Conservation (phyloP, 2,888 invertebrate species). For the Rapana venosa region DNA sequence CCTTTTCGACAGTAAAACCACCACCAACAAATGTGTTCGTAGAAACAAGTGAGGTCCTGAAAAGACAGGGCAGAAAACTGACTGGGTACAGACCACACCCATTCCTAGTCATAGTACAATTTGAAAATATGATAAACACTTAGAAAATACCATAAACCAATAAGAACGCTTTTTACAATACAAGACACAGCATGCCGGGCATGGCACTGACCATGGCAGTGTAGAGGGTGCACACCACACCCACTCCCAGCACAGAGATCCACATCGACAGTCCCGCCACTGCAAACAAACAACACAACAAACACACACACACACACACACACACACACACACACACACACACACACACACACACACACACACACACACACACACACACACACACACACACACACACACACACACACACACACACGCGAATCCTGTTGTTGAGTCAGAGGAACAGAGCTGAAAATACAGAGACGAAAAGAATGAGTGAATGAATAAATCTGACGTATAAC, state of each 20-base stretch:
- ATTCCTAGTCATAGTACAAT: too few species aligned
- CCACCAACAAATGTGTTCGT: too few species aligned
- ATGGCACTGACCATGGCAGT: conserved; percentile 68
- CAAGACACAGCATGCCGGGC: not conserved
- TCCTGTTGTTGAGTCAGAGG: too few species aligned
- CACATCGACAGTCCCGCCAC: conserved; percentile 64
- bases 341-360: conserved; percentile 11
- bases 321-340: not conserved
- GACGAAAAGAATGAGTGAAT: too few species aligned
- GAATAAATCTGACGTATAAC: too few species aligned
- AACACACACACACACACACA: conserved; percentile 26
- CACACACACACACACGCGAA: not conserved
- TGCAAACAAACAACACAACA: conserved; percentile 41
- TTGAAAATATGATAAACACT: too few species aligned
- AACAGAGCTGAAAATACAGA: too few species aligned
- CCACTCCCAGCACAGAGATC: conserved; percentile 64
- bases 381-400: conserved; percentile 12
- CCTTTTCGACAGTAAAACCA: too few species aligned
- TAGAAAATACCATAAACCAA: too few species aligned
- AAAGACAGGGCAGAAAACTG: too few species aligned
- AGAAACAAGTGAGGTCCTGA: too few species aligned
- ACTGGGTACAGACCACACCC: too few species aligned
- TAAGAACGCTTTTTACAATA: not conserved
- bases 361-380: conserved; percentile 29
- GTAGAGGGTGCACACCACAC: conserved; percentile 68